These are phyloP conservation scores for Ommatoiulus sabulosus DNA, from an alignment of 2,888 invertebrate genomes.

Conservation along the genomic window DNA sequence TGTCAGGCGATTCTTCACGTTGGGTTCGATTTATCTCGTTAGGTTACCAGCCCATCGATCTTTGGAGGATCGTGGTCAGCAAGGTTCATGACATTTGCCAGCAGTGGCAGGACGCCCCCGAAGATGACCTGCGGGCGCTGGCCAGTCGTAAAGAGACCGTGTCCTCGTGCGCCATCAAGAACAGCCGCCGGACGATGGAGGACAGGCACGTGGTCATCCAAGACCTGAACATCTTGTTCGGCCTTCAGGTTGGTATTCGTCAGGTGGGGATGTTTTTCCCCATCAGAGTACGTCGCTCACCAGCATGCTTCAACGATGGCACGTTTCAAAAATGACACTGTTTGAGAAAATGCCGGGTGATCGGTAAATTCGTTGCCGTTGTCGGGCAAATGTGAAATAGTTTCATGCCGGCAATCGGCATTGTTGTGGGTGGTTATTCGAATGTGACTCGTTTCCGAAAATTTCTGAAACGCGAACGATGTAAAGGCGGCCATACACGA, in stretches of 20 bases:
- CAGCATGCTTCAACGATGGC: too few species aligned
- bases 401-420: too few species aligned
- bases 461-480: too few species aligned
- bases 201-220: slow-evolving; percentile 88
- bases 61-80: slow-evolving; percentile 80
- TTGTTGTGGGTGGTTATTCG: too few species aligned
- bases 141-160: slow-evolving; percentile 63
- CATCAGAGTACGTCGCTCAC: too few species aligned
- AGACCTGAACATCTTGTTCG: slow-evolving; percentile 84
- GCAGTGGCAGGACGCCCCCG: slow-evolving; percentile 69
- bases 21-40: slow-evolving; percentile 56
- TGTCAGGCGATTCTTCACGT: background rate
- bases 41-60: slow-evolving; percentile 76
- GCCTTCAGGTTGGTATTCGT: slow-evolving; percentile 67
- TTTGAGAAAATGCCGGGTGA: too few species aligned
- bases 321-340: too few species aligned
- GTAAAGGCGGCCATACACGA: too few species aligned
- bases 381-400: too few species aligned
- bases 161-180: slow-evolving; percentile 81
- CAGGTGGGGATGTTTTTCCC: background rate
- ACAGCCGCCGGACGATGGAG: slow-evolving; percentile 90
- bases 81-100: slow-evolving; percentile 80
- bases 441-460: too few species aligned
- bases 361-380: too few species aligned
- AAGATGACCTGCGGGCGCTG: slow-evolving; percentile 4